Conservation (phyloP, 53 echinoderm and acorn worm species). For the Holothuria leucospilota region DNA sequence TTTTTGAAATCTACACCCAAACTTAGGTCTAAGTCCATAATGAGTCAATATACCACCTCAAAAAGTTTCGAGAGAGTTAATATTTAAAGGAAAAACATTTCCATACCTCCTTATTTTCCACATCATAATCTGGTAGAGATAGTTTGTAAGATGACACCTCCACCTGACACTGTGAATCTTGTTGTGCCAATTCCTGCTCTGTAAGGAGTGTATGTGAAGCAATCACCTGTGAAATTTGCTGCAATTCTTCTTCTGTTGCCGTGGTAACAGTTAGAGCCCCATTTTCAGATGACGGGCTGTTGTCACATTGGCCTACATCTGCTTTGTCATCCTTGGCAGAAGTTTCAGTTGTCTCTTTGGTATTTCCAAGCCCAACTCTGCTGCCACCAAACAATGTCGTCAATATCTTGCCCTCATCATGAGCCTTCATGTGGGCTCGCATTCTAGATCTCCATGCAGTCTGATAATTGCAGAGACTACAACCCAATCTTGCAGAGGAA, state of each 20-base stretch:
- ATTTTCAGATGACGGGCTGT: neutral
- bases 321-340: neutral
- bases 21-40: too few species aligned
- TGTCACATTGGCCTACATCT: neutral
- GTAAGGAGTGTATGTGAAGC: too few species aligned
- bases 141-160: too few species aligned
- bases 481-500: conserved; percentile 74
- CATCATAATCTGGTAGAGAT: too few species aligned
- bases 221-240: conserved; percentile 29
- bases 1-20: too few species aligned
- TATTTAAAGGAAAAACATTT: too few species aligned
- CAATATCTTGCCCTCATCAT: conserved; percentile 47
- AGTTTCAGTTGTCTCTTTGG: neutral
- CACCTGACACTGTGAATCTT: too few species aligned
- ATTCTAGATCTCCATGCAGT: conserved; percentile 84
- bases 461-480: conserved; percentile 76
- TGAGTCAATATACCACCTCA: too few species aligned
- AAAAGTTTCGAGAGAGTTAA: too few species aligned
- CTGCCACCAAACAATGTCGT: conserved; percentile 17
- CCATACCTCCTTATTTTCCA: too few species aligned
- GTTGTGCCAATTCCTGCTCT: too few species aligned
- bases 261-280: neutral
- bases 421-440: conserved; percentile 74
- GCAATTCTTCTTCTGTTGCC: conserved; percentile 16
- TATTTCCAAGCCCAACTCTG: neutral